A percentile compares a stretch with the other conserved stretches of the same genome.
These are phyloP conservation scores for Pseudochirops corinnae DNA, from an alignment of 2,797 vertebrate genomes.

Conservation along the genomic window DNA sequence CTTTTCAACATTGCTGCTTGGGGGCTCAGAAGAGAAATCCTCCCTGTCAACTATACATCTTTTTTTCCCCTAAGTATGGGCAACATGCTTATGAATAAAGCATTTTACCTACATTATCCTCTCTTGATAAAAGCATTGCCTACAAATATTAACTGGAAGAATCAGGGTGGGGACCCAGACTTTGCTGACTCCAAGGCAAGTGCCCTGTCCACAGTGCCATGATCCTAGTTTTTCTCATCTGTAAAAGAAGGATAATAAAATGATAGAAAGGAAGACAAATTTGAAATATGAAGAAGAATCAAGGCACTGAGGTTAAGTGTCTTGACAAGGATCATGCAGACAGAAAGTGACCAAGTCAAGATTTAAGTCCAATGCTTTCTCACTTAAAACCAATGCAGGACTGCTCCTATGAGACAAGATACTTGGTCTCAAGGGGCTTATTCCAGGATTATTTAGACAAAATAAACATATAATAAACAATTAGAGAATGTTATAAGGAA, in stretches of 20 bases:
- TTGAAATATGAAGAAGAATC: not conserved
- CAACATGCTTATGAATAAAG: not conserved
- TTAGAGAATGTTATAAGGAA: slow-evolving; percentile 52
- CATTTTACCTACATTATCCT: slow-evolving; percentile 7
- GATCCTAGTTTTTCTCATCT: not conserved
- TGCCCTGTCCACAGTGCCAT: not conserved
- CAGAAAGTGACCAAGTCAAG: not conserved
- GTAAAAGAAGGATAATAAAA: not conserved
- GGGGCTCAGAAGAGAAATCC: not conserved
- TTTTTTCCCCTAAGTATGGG: not conserved
- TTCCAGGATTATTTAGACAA: slow-evolving; percentile 58
- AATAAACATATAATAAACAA: slow-evolving; percentile 56
- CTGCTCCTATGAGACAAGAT: slow-evolving; percentile 21
- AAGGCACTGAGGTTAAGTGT: not conserved
- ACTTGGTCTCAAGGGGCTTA: slow-evolving; percentile 53
- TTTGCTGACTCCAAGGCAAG: not conserved
- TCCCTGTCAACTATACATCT: not conserved
- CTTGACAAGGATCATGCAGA: too few relatives aligned
- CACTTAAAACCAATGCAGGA: not conserved
- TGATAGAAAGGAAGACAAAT: not conserved
- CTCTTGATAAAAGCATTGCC: not conserved
- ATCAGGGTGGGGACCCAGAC: not conserved
- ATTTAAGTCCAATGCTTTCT: not conserved
- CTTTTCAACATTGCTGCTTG: not conserved
- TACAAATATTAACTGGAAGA: not conserved